Base-by-base conservation (phyloP, 2,797 vertebrate genomes). In the Pseudochaenichthys georgianus region DNA sequence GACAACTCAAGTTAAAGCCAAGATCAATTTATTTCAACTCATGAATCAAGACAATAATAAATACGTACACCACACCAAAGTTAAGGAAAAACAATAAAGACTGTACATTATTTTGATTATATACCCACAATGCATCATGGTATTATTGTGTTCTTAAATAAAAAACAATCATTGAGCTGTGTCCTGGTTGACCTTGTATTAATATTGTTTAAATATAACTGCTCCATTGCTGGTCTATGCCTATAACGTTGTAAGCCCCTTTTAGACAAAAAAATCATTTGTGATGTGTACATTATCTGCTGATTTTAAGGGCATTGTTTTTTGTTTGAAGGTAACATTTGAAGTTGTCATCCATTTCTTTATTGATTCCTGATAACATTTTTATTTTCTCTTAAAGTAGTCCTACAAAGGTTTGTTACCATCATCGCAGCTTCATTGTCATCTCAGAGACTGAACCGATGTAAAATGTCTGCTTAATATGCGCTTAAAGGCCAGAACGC, bases 1-100 rank as follows among this genome's bases (percentile, higher is more conserved):
- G 71, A 80, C 80, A 77, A 79, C 60, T 83, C 43, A 79, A 63
- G 83, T 69, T 75, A 73, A 45, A 80, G 66, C 70, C 79, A 85
- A 57, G 65, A 83, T 92, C 77, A 84, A 82, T 93, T 91, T 87
- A 84, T 87, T 91, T 80, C 50, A 86, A 75, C 65, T 62, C 58
- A 70, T 57, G 66, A 80, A 80, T 73, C 21, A 57, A 64, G 69
- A 88, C 70, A 83, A 65, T 59, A 82, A 88, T 85, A 77, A 75
- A 85, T 87, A 86, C 34, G 12, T 75, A 73, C 31, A 78, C 16
- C 58, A 65, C 11, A 50, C 9, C 52, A 66, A 66, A 78, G 55
- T 80, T 53, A 69, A 38, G 64, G 53, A 62, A 64, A 64, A 70
- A 46, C 43, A 68, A 45, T 19, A 45, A 61, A 66, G 19, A 52